Base-by-base conservation (phyloP, 1,140 invertebrate genomes). In the Nilaparvata lugens region DNA sequence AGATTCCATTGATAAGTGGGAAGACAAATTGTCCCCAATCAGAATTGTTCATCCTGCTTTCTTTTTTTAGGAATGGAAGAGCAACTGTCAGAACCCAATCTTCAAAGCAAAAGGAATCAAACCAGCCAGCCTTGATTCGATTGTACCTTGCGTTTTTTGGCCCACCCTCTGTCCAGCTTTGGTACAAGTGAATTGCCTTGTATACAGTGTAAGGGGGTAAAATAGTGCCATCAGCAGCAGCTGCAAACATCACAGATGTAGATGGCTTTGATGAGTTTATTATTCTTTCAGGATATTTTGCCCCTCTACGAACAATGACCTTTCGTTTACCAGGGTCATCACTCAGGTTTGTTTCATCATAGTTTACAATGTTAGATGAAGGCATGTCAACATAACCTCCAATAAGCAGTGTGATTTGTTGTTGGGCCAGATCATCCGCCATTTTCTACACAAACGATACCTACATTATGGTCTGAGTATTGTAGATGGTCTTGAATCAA, bases 281-380 rank as follows among this genome's bases (percentile, higher is more conserved):
- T n/a, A n/a, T n/a, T n/a, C n/a, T n/a, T n/a, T n/a, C n/a, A n/a
- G 70, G 68, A 58, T 73, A 69, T 63, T 73, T 74, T 24, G 57
- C 61, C 9, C 66, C 67, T 57, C 69, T 66, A 42, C 67, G 68
- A 52, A 63, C 62, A 19, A 72, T 62, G 25, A 61, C 52, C 60
- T 67, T 68, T 58, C 66, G 60, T n/a, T 61, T 67, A 23, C 70
- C 69, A n/a, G n/a, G n/a, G 62, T 75, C 68, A 62, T 74, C 72
- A 0, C 60, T 64, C 18, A 74, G 60, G 66, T 75, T 74, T 4
- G 73, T 75, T 62, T 73, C n/a, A n/a, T n/a, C n/a, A n/a, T n/a
- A n/a, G n/a, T n/a, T n/a, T n/a, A n/a, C n/a, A n/a, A n/a, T n/a
- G 69, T 60, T 54, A 54, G 52, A 54, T 6, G 23, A 24, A 54